Evolutionary conservation across 2,113 vertebrate genomes (phyloP).

Genomic region (Poeciliopsis occidentalis): DNA sequence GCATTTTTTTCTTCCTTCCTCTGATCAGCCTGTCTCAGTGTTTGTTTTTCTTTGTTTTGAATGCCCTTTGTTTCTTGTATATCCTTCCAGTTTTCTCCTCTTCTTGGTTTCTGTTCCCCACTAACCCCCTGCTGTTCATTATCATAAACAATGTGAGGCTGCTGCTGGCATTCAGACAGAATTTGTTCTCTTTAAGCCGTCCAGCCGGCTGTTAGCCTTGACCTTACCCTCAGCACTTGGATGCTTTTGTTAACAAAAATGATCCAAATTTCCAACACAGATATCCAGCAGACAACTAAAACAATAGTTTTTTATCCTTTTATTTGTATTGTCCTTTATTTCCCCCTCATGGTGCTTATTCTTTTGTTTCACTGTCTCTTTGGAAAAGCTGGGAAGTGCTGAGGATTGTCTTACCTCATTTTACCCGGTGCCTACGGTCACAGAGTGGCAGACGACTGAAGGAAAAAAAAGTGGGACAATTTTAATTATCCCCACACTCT

Average conservation of each 20-base stretch:
- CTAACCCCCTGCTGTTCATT: slow-evolving; percentile 53
- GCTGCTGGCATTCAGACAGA: slow-evolving; percentile 36
- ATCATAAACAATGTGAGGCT: slow-evolving; percentile 59
- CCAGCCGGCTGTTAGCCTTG: slow-evolving; percentile 33
- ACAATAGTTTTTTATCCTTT: background rate
- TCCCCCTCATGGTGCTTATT: slow-evolving; percentile 2
- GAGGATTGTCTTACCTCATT: slow-evolving; percentile 50
- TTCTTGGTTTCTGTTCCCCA: slow-evolving; percentile 37
- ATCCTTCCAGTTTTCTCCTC: slow-evolving; percentile 38
- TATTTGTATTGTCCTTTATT: background rate
- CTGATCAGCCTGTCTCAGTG: slow-evolving; percentile 19
- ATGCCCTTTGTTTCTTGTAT: slow-evolving; percentile 21
- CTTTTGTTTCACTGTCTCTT: slow-evolving; percentile 32
- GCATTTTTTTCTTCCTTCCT: slow-evolving; percentile 7
- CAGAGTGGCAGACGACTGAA: slow-evolving; percentile 38
- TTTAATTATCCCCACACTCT: slow-evolving; percentile 76
- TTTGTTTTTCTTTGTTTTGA: slow-evolving; percentile 33
- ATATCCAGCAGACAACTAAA: slow-evolving; percentile 17
- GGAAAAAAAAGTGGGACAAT: slow-evolving; percentile 59
- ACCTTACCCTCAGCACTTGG: slow-evolving; percentile 43
- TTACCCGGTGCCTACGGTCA: slow-evolving; percentile 50
- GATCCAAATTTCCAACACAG: slow-evolving; percentile 5
- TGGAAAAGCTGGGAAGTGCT: slow-evolving; percentile 1
- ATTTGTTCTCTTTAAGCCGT: slow-evolving; percentile 21
- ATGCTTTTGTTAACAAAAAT: slow-evolving; percentile 20